phyloP scores from a whole-genome alignment of 2,888 invertebrate genomes.

The Sphaerophoria taeniata region DNA sequence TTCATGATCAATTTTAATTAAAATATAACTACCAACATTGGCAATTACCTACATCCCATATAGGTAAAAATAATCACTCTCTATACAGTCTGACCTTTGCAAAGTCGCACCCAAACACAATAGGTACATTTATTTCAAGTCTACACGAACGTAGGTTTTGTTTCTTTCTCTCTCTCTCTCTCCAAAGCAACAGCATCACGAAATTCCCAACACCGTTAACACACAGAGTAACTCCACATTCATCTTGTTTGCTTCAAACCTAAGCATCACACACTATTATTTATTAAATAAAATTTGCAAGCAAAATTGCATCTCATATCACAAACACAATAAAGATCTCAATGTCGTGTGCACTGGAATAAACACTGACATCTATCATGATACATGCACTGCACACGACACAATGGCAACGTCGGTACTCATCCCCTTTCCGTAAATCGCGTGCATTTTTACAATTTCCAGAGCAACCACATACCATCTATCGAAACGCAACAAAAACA shows the following conservation, averaged over 20 bases:
- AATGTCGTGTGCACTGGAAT: slow-evolving; percentile 66
- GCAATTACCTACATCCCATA: slow-evolving; percentile 68
- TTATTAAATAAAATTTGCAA: slow-evolving; percentile 57
- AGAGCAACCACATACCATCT: neutral
- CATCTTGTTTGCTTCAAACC: slow-evolving; percentile 66
- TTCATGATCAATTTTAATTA: slow-evolving; percentile 67
- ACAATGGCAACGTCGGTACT: neutral
- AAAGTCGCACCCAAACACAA: slow-evolving; percentile 67
- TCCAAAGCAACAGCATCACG: slow-evolving; percentile 38
- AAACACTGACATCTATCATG: slow-evolving; percentile 54
- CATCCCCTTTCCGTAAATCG: slow-evolving; percentile 56
- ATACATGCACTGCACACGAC: slow-evolving; percentile 1
- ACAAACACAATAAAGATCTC: slow-evolving; percentile 69
- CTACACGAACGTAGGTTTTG: slow-evolving; percentile 13
- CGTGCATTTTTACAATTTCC: slow-evolving; percentile 70
- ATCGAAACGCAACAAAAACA: too few relatives aligned
- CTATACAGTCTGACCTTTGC: slow-evolving; percentile 56
- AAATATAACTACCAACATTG: slow-evolving; percentile 45
- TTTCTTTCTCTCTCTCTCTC: slow-evolving; percentile 11
- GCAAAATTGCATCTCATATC: slow-evolving; percentile 49
- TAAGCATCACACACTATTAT: slow-evolving; percentile 60
- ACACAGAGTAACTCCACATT: slow-evolving; percentile 6
- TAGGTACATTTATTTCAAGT: slow-evolving; percentile 19
- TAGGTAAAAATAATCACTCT: slow-evolving; percentile 43
- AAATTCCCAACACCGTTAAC: slow-evolving; percentile 57